Evolutionary conservation across 2,888 invertebrate genomes (phyloP).

Genomic region (Busseola fusca): DNA sequence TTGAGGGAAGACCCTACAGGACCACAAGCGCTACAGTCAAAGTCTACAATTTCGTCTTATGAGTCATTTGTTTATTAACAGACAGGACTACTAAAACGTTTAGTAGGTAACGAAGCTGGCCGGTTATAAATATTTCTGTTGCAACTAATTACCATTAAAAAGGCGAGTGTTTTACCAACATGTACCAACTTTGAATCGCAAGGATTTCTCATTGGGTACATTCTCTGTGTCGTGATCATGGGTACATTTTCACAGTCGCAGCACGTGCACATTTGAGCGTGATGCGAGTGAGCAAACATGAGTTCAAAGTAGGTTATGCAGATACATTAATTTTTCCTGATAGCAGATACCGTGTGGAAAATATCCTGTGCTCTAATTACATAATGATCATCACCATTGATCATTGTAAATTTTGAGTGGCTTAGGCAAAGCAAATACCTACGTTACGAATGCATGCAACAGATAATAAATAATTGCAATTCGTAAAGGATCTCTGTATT

Average conservation of each 20-base stretch:
- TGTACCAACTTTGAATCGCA: constrained; percentile 22
- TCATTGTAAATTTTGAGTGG: too few relatives aligned
- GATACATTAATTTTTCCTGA: background rate
- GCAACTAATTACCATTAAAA: constrained; percentile 36
- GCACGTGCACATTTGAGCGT: constrained; percentile 20
- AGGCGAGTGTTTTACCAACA: constrained; percentile 15
- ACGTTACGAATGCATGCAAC: background rate
- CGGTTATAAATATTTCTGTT: constrained; percentile 37
- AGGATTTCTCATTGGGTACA: constrained; percentile 32
- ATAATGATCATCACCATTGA: too few relatives aligned
- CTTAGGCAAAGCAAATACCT: too few relatives aligned
- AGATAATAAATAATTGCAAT: background rate
- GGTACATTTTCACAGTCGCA: constrained; percentile 15
- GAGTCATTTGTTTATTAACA: constrained; percentile 1
- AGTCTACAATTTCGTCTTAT: background rate
- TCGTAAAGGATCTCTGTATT: too few relatives aligned
- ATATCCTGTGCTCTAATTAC: background rate
- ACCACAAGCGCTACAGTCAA: too few relatives aligned
- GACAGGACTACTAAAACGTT: background rate
- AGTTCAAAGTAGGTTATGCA: constrained; percentile 8
- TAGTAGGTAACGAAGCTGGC: background rate
- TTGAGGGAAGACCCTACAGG: too few relatives aligned
- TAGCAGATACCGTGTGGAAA: background rate
- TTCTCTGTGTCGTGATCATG: constrained; percentile 42
- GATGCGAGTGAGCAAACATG: constrained; percentile 12